Conservation (phyloP, 2,797 vertebrate species). For the Lacerta viridis region DNA sequence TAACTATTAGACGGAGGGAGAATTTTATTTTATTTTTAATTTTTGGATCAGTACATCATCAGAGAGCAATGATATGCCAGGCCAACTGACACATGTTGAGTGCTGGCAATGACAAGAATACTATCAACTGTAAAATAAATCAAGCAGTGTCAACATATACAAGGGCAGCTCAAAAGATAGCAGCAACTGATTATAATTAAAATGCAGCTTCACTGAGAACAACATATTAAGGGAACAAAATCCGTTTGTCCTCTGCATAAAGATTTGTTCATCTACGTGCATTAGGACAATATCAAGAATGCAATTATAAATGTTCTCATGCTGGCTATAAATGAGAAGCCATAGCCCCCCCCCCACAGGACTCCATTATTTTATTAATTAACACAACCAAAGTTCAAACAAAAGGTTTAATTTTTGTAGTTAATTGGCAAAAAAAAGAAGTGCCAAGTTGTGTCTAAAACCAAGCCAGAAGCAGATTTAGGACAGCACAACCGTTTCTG, state of each 20-base stretch:
- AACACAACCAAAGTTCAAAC: slow-evolving; percentile 60
- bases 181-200: slow-evolving; percentile 48
- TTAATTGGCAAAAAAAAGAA: slow-evolving; percentile 59
- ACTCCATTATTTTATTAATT: slow-evolving; percentile 70
- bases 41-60: not conserved
- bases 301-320: slow-evolving; percentile 51
- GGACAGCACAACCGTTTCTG: too few relatives aligned
- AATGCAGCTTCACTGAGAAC: slow-evolving; percentile 43
- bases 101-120: slow-evolving; percentile 29
- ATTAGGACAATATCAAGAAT: slow-evolving; percentile 56
- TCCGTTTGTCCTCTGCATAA: slow-evolving; percentile 49
- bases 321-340: slow-evolving; percentile 53
- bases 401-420: slow-evolving; percentile 55
- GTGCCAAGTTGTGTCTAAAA: slow-evolving; percentile 44
- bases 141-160: slow-evolving; percentile 17
- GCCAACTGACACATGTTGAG: slow-evolving; percentile 44
- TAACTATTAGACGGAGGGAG: not conserved
- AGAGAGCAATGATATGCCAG: not conserved
- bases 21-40: slow-evolving; percentile 22
- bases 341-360: slow-evolving; percentile 53
- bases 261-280: slow-evolving; percentile 45
- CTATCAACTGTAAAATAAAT: slow-evolving; percentile 47
- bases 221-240: slow-evolving; percentile 57
- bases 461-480: too few relatives aligned
- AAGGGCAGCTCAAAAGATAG: slow-evolving; percentile 33